Evolutionary conservation across 2,113 vertebrate genomes (phyloP).

Genomic region (Callospermophilus lateralis): DNA sequence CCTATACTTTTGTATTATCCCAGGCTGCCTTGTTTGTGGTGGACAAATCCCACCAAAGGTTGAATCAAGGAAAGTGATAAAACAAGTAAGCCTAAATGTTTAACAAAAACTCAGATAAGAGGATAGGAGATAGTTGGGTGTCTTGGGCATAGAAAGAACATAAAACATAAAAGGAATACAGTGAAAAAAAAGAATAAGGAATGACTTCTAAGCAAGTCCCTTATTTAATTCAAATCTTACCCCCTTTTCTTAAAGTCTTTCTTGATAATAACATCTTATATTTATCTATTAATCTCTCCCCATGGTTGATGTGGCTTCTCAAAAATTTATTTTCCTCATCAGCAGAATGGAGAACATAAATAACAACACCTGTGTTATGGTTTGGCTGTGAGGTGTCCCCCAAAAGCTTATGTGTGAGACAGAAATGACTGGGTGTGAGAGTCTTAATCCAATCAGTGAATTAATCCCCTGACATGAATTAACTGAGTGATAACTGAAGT

Average conservation of each 20-base stretch:
- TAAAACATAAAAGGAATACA: neutral
- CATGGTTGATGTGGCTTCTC: neutral
- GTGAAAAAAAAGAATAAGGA: slow-evolving; percentile 11
- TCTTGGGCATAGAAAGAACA: neutral
- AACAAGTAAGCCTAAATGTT: neutral
- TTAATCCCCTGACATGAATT: no score
- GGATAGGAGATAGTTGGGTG: neutral
- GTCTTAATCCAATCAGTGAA: no score
- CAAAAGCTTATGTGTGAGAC: no score
- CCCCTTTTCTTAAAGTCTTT: neutral
- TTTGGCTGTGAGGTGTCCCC: no score
- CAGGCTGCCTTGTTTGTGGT: neutral
- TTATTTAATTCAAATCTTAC: slow-evolving; percentile 12
- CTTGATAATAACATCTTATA: neutral
- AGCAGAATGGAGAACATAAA: neutral
- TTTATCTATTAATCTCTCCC: neutral
- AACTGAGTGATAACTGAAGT: no score
- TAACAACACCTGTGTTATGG: neutral
- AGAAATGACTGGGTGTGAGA: no score
- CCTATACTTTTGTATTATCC: neutral
- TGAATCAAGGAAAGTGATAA: neutral
- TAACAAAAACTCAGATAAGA: slow-evolving; percentile 4
- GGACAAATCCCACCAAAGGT: neutral
- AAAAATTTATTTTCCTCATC: slow-evolving; percentile 34
- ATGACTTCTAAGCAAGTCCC: neutral